Base-by-base conservation (phyloP, 2,888 invertebrate genomes). In the Microplitis deprimator region DNA sequence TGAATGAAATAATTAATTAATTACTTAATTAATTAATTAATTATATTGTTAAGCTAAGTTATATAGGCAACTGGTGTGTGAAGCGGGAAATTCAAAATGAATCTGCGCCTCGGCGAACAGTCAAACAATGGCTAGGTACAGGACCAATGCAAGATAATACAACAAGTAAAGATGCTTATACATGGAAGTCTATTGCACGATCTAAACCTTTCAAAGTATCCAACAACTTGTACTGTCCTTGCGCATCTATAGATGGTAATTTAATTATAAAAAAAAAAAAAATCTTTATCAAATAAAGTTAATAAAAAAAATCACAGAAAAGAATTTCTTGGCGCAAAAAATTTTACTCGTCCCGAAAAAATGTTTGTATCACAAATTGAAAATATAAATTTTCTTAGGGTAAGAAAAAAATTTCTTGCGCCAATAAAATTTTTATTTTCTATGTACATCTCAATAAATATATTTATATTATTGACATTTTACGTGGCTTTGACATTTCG, bases 81-180 rank as follows among this genome's bases (percentile, higher is more conserved):
- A 82, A 85, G 67, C 40, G 65, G 1, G 67, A 67, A 20, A 60
- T 13, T 29, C 85, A 84, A 4, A 85, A 85, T 13, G 79, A 81
- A 13, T 86, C 87, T 7, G 78, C 77, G 8, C 87, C 89, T 16
- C 85, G 85, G 65, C 76, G 40, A 50, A 29, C 64, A 60, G 60
- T 77, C 5, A 83, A 85, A 71, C 83, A 86, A 70, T 83, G 84
- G 82, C 79, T 88, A 3, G 88, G 87, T 74, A 92, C 92, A 81
- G 92, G 92, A 20, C 94, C 94, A n/a, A 93, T 95, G 91, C 93
- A 94, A 89, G 93, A 93, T 80, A 89, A 93, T 79, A 95, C 95
- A 1, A 95, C 95, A 0, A 93, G 94, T 81, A 94, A 94, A 62
- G 94, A 94, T 86, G 95, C 95, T 90, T 95, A 91, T 85, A 93